Evolutionary conservation across 2,888 invertebrate genomes (phyloP).

Genomic region (Andrena hattorfiana): DNA sequence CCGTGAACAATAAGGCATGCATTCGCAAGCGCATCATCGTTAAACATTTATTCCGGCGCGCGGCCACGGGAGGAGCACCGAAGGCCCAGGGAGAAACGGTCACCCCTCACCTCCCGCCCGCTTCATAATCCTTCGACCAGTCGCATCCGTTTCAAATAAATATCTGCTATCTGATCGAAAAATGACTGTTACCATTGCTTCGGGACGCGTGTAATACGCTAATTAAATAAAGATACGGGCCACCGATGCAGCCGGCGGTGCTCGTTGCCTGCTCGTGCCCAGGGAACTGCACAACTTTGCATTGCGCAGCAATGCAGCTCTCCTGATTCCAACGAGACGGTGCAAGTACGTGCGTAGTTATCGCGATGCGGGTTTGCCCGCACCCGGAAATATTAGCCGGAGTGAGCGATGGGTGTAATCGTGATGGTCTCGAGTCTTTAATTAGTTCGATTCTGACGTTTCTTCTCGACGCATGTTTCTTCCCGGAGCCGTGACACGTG

Average conservation of each 20-base stretch:
- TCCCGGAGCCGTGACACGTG: too few relatives aligned
- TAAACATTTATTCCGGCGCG: slow-evolving; percentile 18
- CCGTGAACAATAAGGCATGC: slow-evolving; percentile 13
- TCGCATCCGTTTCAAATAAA: slow-evolving; percentile 60
- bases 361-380: neutral
- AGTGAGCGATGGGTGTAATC: neutral
- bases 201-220: slow-evolving; percentile 52
- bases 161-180: slow-evolving; percentile 58
- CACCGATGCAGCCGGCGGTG: slow-evolving; percentile 14
- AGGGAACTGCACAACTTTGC: slow-evolving; percentile 23
- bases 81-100: neutral
- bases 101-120: neutral
- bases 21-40: slow-evolving; percentile 2
- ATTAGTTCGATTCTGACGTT: slow-evolving; percentile 15
- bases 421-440: slow-evolving; percentile 2
- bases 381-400: neutral
- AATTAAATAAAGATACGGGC: slow-evolving; percentile 59
- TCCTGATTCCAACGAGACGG: slow-evolving; percentile 12
- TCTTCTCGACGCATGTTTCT: neutral
- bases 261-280: slow-evolving; percentile 26
- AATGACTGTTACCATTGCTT: slow-evolving; percentile 48
- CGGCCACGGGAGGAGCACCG: neutral
- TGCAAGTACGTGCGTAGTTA: neutral
- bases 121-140: slow-evolving; percentile 47
- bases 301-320: neutral